Conservation (phyloP, 2,113 vertebrate genomes). For the Eulemur macaco region DNA sequence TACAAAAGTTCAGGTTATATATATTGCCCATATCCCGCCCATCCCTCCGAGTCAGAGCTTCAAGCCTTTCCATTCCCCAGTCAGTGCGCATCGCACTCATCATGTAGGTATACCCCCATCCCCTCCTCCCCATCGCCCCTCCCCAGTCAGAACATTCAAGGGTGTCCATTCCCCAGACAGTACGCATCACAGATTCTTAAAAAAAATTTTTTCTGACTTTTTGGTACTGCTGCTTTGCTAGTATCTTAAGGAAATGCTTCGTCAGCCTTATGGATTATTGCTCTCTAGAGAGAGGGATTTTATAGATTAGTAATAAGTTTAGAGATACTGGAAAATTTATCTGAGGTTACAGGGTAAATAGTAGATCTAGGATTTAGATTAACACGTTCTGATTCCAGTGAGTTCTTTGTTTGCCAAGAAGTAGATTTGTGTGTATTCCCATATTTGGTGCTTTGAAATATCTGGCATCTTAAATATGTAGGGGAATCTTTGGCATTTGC, state of each 20-base stretch:
- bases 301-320: neutral
- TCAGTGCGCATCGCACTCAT: too few species aligned
- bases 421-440: neutral
- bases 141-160: too few species aligned
- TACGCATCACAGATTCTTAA: neutral
- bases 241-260: neutral
- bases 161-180: too few species aligned
- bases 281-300: neutral
- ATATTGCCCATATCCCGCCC: too few species aligned
- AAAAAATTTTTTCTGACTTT: neutral
- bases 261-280: neutral
- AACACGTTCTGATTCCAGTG: neutral
- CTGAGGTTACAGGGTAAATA: neutral
- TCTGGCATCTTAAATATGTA: neutral
- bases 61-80: too few species aligned
- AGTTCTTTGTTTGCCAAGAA: conserved; percentile 4
- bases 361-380: neutral
- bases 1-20: too few species aligned
- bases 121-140: too few species aligned
- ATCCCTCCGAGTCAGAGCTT: too few species aligned
- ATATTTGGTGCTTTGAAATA: neutral
- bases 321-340: conserved; percentile 1
- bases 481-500: neutral
- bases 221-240: neutral
- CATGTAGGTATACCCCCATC: too few species aligned